A percentile compares a stretch with the other conserved stretches of the same genome.
These are phyloP conservation scores for Ophion costatus DNA, from an alignment of 2,888 invertebrate species.

Conservation along the genomic window DNA sequence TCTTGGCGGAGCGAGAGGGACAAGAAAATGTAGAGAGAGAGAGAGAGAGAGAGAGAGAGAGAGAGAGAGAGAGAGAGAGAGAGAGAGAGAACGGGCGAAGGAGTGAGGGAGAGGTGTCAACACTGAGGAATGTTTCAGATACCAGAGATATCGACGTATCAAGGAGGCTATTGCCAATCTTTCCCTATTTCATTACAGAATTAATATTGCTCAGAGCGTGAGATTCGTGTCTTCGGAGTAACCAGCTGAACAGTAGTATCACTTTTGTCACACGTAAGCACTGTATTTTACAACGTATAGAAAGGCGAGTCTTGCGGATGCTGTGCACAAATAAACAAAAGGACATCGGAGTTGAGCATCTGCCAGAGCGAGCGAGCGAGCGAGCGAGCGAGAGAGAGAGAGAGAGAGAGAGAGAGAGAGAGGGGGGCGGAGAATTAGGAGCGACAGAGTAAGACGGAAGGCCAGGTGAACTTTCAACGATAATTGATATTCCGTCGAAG, in stretches of 20 bases:
- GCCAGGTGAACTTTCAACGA: slow-evolving; percentile 32
- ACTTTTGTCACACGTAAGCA: slow-evolving; percentile 58
- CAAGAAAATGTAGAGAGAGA: slow-evolving; percentile 75
- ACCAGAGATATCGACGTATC: slow-evolving; percentile 71
- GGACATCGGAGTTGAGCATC: slow-evolving; percentile 62
- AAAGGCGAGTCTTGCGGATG: slow-evolving; percentile 66
- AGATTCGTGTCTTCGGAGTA: not conserved
- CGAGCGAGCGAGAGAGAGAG: not conserved
- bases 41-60: slow-evolving; percentile 71
- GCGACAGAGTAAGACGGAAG: slow-evolving; percentile 2
- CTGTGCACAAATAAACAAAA: slow-evolving; percentile 79
- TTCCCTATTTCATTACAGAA: not conserved
- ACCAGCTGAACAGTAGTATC: slow-evolving; percentile 26
- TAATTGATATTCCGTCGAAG: slow-evolving; percentile 56
- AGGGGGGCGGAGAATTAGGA: not conserved
- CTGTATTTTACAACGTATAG: slow-evolving; percentile 70
- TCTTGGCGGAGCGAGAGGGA: slow-evolving; percentile 70
- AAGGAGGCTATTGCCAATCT: slow-evolving; percentile 63
- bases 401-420: not conserved
- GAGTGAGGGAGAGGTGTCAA: slow-evolving; percentile 75
- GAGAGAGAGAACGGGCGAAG: slow-evolving; percentile 69
- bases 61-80: slow-evolving; percentile 64
- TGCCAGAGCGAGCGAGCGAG: slow-evolving; percentile 28
- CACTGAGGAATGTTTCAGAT: slow-evolving; percentile 80
- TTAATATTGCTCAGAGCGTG: not conserved